These are phyloP conservation scores for Villa cingulata DNA, from an alignment of 2,888 invertebrate genomes.

Conservation along the genomic window DNA sequence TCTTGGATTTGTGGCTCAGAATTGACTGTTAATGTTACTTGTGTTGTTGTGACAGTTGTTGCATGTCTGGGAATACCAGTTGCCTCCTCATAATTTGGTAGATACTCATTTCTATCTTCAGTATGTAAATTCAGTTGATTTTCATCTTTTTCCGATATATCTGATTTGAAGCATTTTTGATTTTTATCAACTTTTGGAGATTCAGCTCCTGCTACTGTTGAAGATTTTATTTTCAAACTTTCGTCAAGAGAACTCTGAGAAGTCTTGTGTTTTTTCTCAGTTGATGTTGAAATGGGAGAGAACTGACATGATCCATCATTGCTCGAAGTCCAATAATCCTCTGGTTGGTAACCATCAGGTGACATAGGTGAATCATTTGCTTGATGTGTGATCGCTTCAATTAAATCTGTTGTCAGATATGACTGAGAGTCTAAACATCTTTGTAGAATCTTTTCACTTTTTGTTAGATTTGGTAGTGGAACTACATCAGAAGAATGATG, in stretches of 20 bases:
- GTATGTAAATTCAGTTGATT: neutral
- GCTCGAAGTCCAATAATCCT: slow-evolving; percentile 3
- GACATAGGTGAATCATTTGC: slow-evolving; percentile 7
- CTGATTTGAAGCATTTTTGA: no score
- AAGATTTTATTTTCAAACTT: neutral
- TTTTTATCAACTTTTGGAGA: no score
- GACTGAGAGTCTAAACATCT: no score
- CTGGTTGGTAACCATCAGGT: slow-evolving; percentile 5
- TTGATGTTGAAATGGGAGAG: slow-evolving; percentile 14
- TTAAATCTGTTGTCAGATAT: slow-evolving; percentile 13
- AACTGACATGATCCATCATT: slow-evolving; percentile 15
- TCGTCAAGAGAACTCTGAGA: slow-evolving; percentile 1
- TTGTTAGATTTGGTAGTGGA: slow-evolving; percentile 4
- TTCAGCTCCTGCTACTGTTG: neutral
- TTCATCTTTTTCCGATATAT: no score
- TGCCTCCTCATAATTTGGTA: neutral
- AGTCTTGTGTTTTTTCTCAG: slow-evolving; percentile 5
- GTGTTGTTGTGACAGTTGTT: neutral
- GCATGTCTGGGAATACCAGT: neutral
- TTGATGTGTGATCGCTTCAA: slow-evolving; percentile 14
- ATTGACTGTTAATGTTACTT: neutral
- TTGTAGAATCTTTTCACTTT: slow-evolving; percentile 11
- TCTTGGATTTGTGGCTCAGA: neutral
- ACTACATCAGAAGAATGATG: no score
- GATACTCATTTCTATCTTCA: neutral